phyloP scores from a whole-genome alignment of 2,797 vertebrate species.

The Acomys russatus region DNA sequence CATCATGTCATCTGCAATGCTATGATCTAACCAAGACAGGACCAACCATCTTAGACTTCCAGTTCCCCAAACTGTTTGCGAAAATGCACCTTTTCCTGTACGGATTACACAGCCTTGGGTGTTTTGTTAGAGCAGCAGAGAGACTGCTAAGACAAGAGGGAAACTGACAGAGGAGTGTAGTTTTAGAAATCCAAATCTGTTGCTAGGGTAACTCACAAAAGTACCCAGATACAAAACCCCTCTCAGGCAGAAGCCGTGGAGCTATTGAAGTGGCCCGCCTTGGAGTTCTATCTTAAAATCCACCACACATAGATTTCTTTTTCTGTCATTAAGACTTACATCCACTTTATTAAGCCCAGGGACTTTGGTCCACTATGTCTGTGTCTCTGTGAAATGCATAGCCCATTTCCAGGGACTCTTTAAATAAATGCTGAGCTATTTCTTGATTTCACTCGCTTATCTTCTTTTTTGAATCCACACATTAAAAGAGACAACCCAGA shows the following conservation, averaged over 20 bases:
- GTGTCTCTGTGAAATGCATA: neutral
- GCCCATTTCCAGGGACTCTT: conserved; percentile 32
- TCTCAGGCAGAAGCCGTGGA: neutral
- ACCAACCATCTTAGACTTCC: neutral
- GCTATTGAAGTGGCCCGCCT: neutral
- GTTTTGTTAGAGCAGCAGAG: neutral
- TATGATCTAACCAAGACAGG: neutral
- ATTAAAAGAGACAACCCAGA: conserved; percentile 57
- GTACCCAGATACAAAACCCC: neutral
- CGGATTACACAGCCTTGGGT: neutral
- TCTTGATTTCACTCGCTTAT: conserved; percentile 49
- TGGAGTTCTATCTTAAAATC: conserved; percentile 25
- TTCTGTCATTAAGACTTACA: conserved; percentile 21
- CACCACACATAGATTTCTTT: neutral
- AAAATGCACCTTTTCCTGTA: neutral
- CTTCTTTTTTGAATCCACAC: conserved; percentile 47
- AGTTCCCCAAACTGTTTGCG: neutral
- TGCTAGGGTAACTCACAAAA: conserved; percentile 6
- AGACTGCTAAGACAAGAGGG: neutral
- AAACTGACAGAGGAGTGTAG: neutral
- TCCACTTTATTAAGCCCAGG: neutral
- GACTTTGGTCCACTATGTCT: neutral
- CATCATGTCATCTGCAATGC: neutral
- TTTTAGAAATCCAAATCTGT: conserved; percentile 13
- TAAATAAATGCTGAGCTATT: conserved; percentile 62